Evolutionary conservation across 2,888 invertebrate species (phyloP), one percentile per base, ranked within the genome.

Genomic region (Crocallis elinguaria): DNA sequence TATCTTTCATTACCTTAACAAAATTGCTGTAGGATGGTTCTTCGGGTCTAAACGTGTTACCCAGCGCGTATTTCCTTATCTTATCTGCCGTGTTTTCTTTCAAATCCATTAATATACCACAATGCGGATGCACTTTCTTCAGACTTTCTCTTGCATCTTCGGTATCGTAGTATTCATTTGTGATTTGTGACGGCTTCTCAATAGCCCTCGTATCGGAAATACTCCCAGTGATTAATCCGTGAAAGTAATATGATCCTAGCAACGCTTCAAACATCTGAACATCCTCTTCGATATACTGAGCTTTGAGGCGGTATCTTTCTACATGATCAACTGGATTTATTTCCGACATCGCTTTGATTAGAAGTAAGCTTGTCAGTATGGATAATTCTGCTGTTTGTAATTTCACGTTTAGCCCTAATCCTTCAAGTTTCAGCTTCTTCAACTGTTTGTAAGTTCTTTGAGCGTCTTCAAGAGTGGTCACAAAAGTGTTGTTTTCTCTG

Each of bases 271-370:
- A 92, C 69, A 93, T 93, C 13, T 82, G 76, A 1, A 96, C 93
- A 77, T 97, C 96, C 66, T 96, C 94, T 16, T 92, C 80, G 9
- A 94, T 87, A 63, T 97, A 96, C 35, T 93, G 81, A 7, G 95
- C 92, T 83, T 96, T 96, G 0, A 97, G 79, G 0, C 93, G 90
- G 60, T 94, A 93, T 80, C 97, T 97, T 51, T 95, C 94, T 0
- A 96, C 94, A 0, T 98, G 97, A 89, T 98, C 98, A 3, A 98
- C 95, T 0, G 94, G 82, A 12, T 95, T 95, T 8, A 95, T 87
- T 75, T 94, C 93, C 0, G 93, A 90, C 71, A 94, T 92, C 3
- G 95, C 75, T 62, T 90, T 86, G 0, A 93, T 74, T 66, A 94
- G 93, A 0, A 94, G 62, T 13, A 93, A 78, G 61, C 94, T 94